Evolutionary conservation across 2,113 vertebrate species (phyloP), one percentile per base, ranked within the genome.

Genomic region (Vulpes lagopus): DNA sequence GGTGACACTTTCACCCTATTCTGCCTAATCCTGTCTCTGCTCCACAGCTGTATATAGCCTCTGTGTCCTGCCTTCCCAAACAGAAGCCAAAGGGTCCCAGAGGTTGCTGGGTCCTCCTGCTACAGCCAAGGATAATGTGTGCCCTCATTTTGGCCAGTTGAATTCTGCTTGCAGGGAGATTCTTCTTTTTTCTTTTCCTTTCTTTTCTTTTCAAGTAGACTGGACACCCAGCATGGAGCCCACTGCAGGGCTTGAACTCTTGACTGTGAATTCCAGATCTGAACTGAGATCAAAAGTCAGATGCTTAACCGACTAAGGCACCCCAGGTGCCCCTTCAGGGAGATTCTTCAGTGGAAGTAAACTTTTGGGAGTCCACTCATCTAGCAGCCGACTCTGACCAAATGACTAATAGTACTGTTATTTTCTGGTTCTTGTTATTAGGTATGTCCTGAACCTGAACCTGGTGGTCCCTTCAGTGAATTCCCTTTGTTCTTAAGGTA

Each of bases 391-490:
- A 55, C 4, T 64, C 35, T 57, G 57, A 53, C 32, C 69, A 85
- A 65, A 76, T 43, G 30, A 35, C 60, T 79, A 57, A 23, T 9
- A 67, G 14, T 19, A 25, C 20, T 49, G 20, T 27, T 79, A 12
- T 83, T 76, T 49, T 95, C 38, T 59, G 17, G 35, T 89, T 81
- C 84, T 81, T 89, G 25, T 78, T 86, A 73, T 67, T 84, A 35
- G 59, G 65, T 91, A 65, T 94, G 84, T 59, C n/a, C 23, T 95
- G 22, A 78, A 49, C 43, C 23, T 95, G 22, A 78, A 49, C 43
- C 62, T 74, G 59, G 10, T 51, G 53, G 11, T 94, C 19, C n/a
- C 55, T 74, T 23, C 32, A 76, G 12, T n/a, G 59, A 49, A 71
- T 71, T 65, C 53, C n/a, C 20, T 30, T 69, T 65, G 43, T 79